Base-by-base conservation (phyloP, 2,888 invertebrate genomes). In the Blomia tropicalis region DNA sequence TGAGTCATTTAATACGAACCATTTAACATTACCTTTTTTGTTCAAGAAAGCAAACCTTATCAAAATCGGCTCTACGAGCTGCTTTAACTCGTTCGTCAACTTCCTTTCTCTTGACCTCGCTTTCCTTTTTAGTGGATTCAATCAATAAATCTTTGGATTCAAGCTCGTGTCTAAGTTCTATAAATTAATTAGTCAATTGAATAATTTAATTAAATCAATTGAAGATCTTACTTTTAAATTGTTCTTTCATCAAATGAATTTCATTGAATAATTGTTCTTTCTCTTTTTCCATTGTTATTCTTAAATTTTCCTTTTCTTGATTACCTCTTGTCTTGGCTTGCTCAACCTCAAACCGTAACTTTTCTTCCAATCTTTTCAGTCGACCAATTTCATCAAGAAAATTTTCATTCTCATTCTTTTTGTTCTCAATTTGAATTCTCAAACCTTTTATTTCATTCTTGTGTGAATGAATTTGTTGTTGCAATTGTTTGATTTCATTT, bases 31-130 rank as follows among this genome's bases (percentile, higher is more conserved):
- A 62, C 62, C 31, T 62, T 56, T 62, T 47, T 31, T 56, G 43
- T 62, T 62, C 62, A 29, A 58, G 22, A 41, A 30, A 22, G 29
- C 43, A 43, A 1, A 54, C 30, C 43, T 58, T 62, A 5, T 62
- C 62, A 2, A 58, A 43, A 17, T 62, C 62, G 30, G 56, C 25
- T 41, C 56, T 36, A 25, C 31, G 56, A 17, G 43, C 19, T 30
- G 11, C 22, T 19, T 1, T 58, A 4, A 58, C n/a, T 44, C 43
- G 31, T 11, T 36, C 56, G 17, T 58, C 23, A 44, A 25, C 31
- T 23, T 62, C 62, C 17, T 41, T 62, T 2, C 43, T 43, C 23
- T 62, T 62, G 14, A 30, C 5, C 4, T 19, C 41, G 17, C 4
- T 43, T 11, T 41, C 56, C 19, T 29, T 29, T 30, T 62, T 31